Base-by-base conservation (phyloP, 2,797 vertebrate species). In the Hypotaenidia philippensis region DNA sequence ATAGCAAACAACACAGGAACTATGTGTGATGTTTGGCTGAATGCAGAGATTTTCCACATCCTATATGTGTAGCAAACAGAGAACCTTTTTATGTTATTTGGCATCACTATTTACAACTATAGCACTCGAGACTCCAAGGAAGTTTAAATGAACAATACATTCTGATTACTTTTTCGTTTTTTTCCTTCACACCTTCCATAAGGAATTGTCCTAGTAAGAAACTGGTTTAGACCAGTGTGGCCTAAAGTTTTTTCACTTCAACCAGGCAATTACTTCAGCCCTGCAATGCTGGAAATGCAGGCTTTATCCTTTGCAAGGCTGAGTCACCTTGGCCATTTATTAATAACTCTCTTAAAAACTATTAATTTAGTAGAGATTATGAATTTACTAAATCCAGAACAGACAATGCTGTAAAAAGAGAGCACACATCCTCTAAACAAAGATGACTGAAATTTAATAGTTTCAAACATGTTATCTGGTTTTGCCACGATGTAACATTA, bases 131-230 rank as follows among this genome's bases (percentile, higher is more conserved):
- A 80, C 60, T 44, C 61, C 21, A 57, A 77, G 25, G n/a, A 74
- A 85, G 29, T 45, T 86, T 61, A 81, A 86, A 81, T 72, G 9
- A 83, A 89, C 78, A 45, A 87, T 65, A n/a, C 22, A 44, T n/a
- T 63, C 49, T 86, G 41, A 90, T 68, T 68, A 71, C 27, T 50
- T 90, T 65, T 66, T 18, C 14, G 3, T 17, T 52, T 52, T 29
- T 29, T 14, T 14, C 4, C 16, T 18, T 6, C 23, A 5, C 7
- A 29, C 1, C 4, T 83, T 70, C 52, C 50, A n/a, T 64, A 63
- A 90, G 34, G 44, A 93, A 90, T 78, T 76, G 15, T 69, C 63
- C 31, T 55, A 75, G 17, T 36, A 22, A 64, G 41, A 52, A 70
- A 36, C 13, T 25, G 34, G 12, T 79, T 82, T 45, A 79, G 32